Conservation (phyloP, 2,113 vertebrate species). For the Microcebus griseorufus region DNA sequence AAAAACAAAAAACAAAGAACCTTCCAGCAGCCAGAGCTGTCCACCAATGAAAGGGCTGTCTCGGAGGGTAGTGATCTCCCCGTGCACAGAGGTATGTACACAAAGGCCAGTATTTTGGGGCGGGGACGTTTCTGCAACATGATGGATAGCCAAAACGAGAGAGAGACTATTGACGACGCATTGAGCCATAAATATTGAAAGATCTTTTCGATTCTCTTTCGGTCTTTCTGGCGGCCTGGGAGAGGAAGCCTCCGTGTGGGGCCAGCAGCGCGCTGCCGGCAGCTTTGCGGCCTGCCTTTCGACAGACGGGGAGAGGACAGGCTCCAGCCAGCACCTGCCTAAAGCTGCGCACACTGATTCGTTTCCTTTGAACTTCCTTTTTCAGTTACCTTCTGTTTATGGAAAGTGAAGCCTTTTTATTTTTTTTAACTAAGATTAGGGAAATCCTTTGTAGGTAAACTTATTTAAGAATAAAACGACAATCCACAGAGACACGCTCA, state of each 20-base stretch:
- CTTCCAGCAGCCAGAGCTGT: background rate
- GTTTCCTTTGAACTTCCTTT: background rate
- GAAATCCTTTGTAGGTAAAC: background rate
- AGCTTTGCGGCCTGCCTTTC: background rate
- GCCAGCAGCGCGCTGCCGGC: background rate
- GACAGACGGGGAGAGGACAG: background rate
- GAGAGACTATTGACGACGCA: background rate
- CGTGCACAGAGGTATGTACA: background rate
- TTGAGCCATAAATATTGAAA: background rate
- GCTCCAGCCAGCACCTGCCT: background rate
- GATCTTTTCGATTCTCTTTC: background rate
- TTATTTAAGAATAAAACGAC: background rate
- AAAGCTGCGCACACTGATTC: background rate
- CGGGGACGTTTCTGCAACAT: background rate
- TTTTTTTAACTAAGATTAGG: background rate
- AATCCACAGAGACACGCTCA: background rate
- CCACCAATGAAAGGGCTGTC: background rate
- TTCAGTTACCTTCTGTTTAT: conserved; percentile 5
- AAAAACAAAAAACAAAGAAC: background rate
- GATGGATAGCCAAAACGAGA: background rate
- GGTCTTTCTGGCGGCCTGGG: background rate
- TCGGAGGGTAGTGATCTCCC: background rate
- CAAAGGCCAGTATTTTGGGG: background rate
- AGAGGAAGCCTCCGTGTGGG: background rate
- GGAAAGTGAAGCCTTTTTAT: background rate